Conservation (phyloP, 2,888 invertebrate genomes). For the Micoletzkya japonica region DNA sequence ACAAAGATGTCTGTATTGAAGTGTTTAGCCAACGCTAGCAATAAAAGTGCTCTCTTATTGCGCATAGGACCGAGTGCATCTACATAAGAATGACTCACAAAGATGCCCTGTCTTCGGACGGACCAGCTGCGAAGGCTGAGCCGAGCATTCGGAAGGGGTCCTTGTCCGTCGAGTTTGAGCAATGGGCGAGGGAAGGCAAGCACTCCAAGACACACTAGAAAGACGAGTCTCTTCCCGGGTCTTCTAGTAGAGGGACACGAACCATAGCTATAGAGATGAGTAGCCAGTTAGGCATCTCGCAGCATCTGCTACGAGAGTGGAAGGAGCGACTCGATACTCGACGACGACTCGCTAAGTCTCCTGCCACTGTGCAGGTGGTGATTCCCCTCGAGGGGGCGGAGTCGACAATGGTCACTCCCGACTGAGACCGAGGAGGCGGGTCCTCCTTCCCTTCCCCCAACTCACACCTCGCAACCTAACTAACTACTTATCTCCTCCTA, state of each 20-base stretch:
- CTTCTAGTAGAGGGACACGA: not conserved
- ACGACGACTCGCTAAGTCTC: conserved; percentile 2
- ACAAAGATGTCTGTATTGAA: too few species aligned
- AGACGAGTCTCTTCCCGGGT: not conserved
- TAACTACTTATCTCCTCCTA: too few species aligned
- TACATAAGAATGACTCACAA: conserved; percentile 18
- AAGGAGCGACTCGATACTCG: too few species aligned
- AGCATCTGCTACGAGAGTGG: conserved; percentile 16
- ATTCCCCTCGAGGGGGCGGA: conserved; percentile 13
- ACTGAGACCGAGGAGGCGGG: too few species aligned
- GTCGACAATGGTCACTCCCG: not conserved
- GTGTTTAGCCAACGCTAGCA: too few species aligned
- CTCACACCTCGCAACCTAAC: too few species aligned
- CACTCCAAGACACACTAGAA: not conserved
- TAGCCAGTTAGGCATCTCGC: conserved; percentile 17
- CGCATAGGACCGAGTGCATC: too few species aligned
- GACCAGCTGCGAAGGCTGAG: conserved; percentile 19
- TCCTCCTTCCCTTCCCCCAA: too few species aligned
- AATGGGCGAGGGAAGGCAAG: too few species aligned
- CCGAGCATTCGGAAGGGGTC: conserved; percentile 7
- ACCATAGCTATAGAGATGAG: conserved; percentile 17
- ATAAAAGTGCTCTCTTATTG: not conserved
- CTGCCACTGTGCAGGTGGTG: conserved; percentile 15
- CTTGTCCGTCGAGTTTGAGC: conserved; percentile 4
- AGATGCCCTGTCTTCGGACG: not conserved